Conservation (phyloP, 2,113 vertebrate genomes). For the Alligator mississippiensis region DNA sequence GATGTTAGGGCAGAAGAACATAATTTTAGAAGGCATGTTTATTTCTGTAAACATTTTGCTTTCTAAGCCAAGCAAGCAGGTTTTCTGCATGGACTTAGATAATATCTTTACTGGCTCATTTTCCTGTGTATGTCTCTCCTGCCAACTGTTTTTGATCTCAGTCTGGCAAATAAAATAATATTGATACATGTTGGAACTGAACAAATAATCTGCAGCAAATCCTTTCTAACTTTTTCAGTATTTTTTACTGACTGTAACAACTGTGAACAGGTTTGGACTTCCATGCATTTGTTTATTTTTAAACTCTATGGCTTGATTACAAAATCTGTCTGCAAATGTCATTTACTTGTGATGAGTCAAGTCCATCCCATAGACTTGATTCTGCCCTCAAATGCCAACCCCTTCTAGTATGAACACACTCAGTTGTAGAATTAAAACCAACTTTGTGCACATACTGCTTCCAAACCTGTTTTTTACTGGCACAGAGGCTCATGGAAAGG, state of each 20-base stretch:
- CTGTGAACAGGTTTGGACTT: conserved; percentile 17
- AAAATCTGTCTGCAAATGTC: background rate
- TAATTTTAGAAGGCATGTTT: conserved; percentile 58
- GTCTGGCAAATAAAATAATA: conserved; percentile 59
- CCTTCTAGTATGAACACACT: background rate
- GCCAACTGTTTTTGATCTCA: conserved; percentile 70
- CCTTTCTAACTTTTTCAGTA: conserved; percentile 6
- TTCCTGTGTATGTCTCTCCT: conserved; percentile 3
- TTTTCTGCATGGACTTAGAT: conserved; percentile 25
- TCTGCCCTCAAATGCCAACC: fast-evolving
- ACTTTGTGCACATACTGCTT: background rate
- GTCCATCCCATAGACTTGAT: background rate
- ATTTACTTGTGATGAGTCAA: background rate
- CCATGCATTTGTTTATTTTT: background rate
- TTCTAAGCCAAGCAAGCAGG: conserved; percentile 39
- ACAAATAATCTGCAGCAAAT: conserved; percentile 56
- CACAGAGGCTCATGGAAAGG: background rate
- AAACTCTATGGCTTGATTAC: background rate
- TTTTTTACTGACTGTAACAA: conserved; percentile 35
- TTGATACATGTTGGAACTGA: conserved; percentile 10
- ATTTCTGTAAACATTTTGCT: conserved; percentile 60
- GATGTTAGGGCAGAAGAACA: conserved; percentile 49
- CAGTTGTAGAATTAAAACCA: background rate
- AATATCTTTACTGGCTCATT: conserved; percentile 57
- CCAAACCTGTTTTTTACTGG: conserved; percentile 15